Percentiles rank a stretch among this genome's conserved stretches.
phyloP scores from a whole-genome alignment of 2,888 invertebrate genomes.

The Formica aserva region DNA sequence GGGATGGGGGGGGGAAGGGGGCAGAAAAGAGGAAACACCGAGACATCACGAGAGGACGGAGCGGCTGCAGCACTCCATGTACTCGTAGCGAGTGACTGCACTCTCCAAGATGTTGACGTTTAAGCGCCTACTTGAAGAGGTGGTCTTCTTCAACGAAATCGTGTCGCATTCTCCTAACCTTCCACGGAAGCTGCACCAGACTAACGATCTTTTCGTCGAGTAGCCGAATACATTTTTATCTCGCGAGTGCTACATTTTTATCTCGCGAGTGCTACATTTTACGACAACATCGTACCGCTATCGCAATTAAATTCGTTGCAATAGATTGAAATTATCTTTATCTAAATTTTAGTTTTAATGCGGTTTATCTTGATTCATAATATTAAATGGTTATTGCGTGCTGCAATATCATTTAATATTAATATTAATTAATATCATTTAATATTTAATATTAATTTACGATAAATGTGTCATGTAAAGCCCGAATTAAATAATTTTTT shows the following conservation, averaged over 20 bases:
- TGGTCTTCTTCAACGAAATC: constrained; percentile 52
- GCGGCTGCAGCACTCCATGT: constrained; percentile 60
- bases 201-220: constrained; percentile 50
- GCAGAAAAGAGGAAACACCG: constrained; percentile 10
- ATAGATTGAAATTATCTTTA: background rate
- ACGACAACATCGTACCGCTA: background rate
- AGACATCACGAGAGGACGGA: constrained; percentile 47
- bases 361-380: background rate
- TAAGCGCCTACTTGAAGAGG: constrained; percentile 54
- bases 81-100: constrained; percentile 58
- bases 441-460: background rate
- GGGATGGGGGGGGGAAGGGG: background rate
- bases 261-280: background rate
- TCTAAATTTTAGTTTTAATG: background rate
- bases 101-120: constrained; percentile 56
- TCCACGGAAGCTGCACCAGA: constrained; percentile 40
- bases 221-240: constrained; percentile 19
- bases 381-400: background rate
- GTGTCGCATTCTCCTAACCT: constrained; percentile 47
- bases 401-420: background rate
- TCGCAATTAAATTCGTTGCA: background rate
- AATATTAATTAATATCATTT: background rate
- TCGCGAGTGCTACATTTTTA: background rate
- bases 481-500: background rate
- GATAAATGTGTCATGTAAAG: background rate